phyloP scores from a whole-genome alignment of 2,797 vertebrate genomes.

The Xenopus petersii region DNA sequence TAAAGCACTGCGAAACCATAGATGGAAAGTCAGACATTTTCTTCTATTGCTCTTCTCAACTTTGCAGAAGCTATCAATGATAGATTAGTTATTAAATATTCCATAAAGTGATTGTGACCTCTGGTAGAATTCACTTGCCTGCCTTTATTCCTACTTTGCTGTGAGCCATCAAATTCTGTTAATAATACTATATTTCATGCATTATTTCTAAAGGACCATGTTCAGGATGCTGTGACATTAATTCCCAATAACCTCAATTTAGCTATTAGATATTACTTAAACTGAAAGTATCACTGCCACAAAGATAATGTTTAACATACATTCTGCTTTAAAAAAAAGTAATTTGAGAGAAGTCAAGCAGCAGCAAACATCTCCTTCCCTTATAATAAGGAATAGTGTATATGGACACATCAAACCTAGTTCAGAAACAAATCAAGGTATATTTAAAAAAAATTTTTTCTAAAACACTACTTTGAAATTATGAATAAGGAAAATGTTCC shows the following conservation, averaged over 20 bases:
- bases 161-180: conserved; percentile 48
- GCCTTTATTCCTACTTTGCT: conserved; percentile 51
- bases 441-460: not conserved
- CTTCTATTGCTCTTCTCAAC: too few species aligned
- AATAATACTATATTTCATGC: conserved; percentile 46
- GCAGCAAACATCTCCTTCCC: too few species aligned
- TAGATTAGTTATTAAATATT: too few species aligned
- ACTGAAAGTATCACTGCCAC: not conserved
- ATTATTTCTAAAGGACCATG: conserved; percentile 47
- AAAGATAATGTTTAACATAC: too few species aligned
- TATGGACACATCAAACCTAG: too few species aligned
- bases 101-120: conserved; percentile 51
- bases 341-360: too few species aligned
- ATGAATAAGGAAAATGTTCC: conserved; percentile 14
- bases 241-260: conserved; percentile 36
- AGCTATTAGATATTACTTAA: conserved; percentile 13
- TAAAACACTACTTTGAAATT: too few species aligned
- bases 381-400: too few species aligned
- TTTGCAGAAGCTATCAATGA: too few species aligned
- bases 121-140: conserved; percentile 51
- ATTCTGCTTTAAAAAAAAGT: too few species aligned
- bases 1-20: too few species aligned
- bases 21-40: too few species aligned
- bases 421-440: not conserved
- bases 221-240: conserved; percentile 38